Evolutionary conservation across 2,113 vertebrate genomes (phyloP).

Genomic region (Nesogale talazaci): DNA sequence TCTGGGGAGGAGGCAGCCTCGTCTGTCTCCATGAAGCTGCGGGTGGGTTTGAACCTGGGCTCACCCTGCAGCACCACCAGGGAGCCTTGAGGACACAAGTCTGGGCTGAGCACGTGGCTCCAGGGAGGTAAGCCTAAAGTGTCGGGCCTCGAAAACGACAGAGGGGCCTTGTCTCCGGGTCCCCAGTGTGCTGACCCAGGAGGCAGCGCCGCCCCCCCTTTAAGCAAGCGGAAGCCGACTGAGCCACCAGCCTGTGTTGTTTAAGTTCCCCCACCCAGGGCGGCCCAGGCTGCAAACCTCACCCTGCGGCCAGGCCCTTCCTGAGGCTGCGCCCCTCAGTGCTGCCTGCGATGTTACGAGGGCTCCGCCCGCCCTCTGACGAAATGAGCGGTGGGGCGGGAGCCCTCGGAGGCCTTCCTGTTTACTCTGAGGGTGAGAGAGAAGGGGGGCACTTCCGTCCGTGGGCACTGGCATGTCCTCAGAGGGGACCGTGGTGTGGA

Average conservation of each 20-base stretch:
- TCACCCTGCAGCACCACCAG: too few relatives aligned
- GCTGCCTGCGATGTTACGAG: conserved; percentile 32
- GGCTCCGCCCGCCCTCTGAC: conserved; percentile 61
- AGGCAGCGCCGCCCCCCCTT: conserved; percentile 25
- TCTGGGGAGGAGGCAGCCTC: too few relatives aligned
- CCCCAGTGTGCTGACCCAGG: background rate
- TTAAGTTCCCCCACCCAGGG: conserved; percentile 44
- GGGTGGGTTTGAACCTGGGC: too few relatives aligned
- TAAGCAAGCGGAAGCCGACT: background rate
- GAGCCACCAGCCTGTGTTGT: too few relatives aligned
- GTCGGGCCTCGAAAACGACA: background rate
- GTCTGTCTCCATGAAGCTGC: too few relatives aligned
- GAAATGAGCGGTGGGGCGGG: conserved; percentile 58
- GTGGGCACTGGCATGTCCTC: conserved; percentile 23
- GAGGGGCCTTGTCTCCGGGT: conserved; percentile 1
- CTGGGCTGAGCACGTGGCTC: background rate
- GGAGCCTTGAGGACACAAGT: background rate
- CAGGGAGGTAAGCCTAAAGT: background rate
- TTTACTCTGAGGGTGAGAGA: conserved; percentile 32
- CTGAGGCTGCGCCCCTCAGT: conserved; percentile 56
- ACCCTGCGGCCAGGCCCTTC: conserved; percentile 44
- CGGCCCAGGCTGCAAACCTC: conserved; percentile 57
- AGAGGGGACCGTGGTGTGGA: background rate
- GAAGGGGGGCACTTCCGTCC: conserved; percentile 25
- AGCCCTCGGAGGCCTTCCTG: conserved; percentile 55